Evolutionary conservation across 2,888 invertebrate genomes (phyloP).

Genomic region (Congeria kusceri): DNA sequence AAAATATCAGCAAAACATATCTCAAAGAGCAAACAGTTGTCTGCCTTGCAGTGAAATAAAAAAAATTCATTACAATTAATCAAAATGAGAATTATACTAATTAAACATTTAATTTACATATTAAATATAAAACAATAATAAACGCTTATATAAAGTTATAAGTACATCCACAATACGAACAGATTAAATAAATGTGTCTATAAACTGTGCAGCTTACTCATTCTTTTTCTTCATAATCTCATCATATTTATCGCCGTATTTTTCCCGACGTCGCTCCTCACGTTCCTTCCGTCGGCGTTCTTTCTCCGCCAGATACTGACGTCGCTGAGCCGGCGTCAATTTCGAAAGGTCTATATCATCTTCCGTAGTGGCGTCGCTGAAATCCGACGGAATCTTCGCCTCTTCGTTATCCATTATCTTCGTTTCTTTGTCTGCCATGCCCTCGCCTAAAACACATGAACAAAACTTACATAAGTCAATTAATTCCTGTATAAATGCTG

Average conservation of each 20-base stretch:
- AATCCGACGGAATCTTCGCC: slow-evolving; percentile 65
- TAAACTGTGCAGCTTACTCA: slow-evolving; percentile 64
- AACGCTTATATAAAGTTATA: no score
- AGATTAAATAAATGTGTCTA: no score
- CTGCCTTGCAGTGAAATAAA: no score
- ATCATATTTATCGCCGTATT: slow-evolving; percentile 81
- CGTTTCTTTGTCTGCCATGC: slow-evolving; percentile 36
- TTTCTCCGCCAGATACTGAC: slow-evolving; percentile 76
- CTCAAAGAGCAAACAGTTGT: no score
- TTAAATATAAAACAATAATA: no score
- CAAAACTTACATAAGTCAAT: no score
- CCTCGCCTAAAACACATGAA: slow-evolving; percentile 32
- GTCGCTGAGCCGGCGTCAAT: slow-evolving; percentile 81
- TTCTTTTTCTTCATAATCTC: slow-evolving; percentile 80
- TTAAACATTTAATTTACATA: no score
- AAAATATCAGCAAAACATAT: no score
- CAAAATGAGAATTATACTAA: no score
- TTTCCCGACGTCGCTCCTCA: slow-evolving; percentile 85
- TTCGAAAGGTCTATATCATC: slow-evolving; percentile 75
- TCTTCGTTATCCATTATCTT: slow-evolving; percentile 41
- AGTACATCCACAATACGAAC: no score
- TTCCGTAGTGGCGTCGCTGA: slow-evolving; percentile 69
- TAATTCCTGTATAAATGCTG: no score
- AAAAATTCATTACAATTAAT: no score
- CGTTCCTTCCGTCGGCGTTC: slow-evolving; percentile 92